These are phyloP conservation scores for Bicyclus anynana DNA, from an alignment of 1,140 invertebrate species.

Conservation along the genomic window DNA sequence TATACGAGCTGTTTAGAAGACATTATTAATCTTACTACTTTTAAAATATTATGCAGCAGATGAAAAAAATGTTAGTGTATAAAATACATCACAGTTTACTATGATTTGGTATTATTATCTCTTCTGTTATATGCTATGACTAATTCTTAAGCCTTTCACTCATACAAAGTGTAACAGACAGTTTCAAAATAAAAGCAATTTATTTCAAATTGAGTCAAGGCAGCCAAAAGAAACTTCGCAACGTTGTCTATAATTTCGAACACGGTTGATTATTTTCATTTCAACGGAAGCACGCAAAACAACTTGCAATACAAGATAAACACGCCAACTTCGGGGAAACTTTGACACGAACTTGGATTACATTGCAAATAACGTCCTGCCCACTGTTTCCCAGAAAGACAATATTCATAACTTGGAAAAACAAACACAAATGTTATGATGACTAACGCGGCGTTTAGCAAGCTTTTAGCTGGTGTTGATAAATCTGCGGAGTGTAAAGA, in stretches of 20 bases:
- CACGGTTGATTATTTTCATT: conserved; percentile 62
- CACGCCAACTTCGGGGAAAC: conserved; percentile 69
- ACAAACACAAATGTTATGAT: conserved; percentile 25
- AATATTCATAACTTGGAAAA: conserved; percentile 39
- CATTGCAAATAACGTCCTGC: conserved; percentile 45
- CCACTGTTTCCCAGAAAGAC: conserved; percentile 42
- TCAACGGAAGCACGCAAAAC: conserved; percentile 61
- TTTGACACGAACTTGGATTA: conserved; percentile 55
- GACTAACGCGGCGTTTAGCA: conserved; percentile 40
- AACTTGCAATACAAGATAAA: conserved; percentile 61
- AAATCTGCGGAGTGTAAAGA: conserved; percentile 25
- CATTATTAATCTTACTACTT: background rate
- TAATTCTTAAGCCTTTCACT: background rate
- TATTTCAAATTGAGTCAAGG: conserved; percentile 20
- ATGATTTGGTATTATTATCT: no score
- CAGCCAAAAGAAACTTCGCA: conserved; percentile 40
- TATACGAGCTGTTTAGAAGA: background rate
- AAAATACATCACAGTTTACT: no score
- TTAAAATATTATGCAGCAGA: no score
- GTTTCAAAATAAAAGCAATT: conserved; percentile 18
- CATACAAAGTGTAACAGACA: conserved; percentile 2
- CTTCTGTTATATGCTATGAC: background rate
- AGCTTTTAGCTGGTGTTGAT: conserved; percentile 30
- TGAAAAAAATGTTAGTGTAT: no score
- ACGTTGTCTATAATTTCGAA: conserved; percentile 43